Evolutionary conservation across 2,113 vertebrate species (phyloP).

Genomic region (Macrotus californicus): DNA sequence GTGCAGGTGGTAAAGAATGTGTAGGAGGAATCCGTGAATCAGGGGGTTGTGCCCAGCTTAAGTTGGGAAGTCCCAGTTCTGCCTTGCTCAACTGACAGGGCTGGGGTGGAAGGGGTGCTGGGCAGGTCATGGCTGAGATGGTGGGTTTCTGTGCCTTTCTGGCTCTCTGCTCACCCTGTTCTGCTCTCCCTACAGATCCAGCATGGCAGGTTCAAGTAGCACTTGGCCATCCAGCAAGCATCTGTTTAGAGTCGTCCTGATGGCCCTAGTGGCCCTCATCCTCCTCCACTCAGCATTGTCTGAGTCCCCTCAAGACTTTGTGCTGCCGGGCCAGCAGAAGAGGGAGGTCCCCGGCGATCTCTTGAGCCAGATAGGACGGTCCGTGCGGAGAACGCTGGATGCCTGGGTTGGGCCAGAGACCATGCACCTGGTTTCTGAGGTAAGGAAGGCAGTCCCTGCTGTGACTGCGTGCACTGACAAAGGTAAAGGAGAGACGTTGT

Average conservation of each 20-base stretch:
- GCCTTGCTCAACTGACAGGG: background rate
- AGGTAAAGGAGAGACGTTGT: background rate
- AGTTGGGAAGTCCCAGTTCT: background rate
- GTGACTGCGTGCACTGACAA: fast-evolving
- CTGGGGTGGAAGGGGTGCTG: background rate
- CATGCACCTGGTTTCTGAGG: conserved; percentile 66
- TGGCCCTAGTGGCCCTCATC: background rate
- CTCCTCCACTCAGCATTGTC: fast-evolving
- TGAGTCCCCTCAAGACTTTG: background rate
- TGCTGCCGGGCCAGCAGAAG: background rate
- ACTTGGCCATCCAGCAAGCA: fast-evolving
- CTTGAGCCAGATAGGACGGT: conserved; percentile 60
- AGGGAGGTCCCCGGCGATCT: background rate
- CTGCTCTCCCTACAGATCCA: conserved; percentile 4
- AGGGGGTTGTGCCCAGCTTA: background rate
- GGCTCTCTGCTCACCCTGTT: background rate
- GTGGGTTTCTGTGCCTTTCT: background rate
- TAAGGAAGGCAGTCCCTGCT: conserved; percentile 26
- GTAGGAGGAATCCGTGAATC: background rate
- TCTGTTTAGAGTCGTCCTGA: background rate
- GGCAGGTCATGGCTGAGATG: background rate
- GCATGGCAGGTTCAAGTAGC: conserved; percentile 42
- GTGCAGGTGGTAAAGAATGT: background rate
- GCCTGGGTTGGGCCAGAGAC: conserved; percentile 68
- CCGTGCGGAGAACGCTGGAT: conserved; percentile 56